Conservation (phyloP, 2,888 invertebrate species). For the Caenorhabditis sinica region DNA sequence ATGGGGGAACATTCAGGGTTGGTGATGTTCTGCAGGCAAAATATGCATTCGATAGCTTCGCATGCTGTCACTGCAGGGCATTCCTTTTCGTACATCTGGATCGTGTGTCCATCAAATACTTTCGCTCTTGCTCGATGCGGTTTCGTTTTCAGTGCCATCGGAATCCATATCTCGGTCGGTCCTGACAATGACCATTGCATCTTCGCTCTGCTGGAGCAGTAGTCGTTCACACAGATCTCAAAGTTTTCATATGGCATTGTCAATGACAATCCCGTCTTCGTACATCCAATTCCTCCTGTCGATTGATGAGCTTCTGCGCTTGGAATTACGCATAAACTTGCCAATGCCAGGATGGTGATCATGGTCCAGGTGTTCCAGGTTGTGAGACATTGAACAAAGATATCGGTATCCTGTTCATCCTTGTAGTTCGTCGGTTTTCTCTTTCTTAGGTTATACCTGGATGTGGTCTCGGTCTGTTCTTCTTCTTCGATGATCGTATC, state of each 20-base stretch:
- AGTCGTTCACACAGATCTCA: conserved; percentile 13
- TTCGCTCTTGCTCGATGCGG: background rate
- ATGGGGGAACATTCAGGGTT: conserved; percentile 22
- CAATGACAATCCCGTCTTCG: background rate
- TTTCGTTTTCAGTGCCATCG: conserved; percentile 1
- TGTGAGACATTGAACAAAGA: background rate
- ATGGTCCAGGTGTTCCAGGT: background rate
- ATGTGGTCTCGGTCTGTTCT: background rate
- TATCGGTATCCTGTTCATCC: background rate
- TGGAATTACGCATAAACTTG: background rate
- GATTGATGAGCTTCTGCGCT: background rate
- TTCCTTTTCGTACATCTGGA: background rate
- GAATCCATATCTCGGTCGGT: conserved; percentile 18
- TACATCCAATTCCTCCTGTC: background rate
- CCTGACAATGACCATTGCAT: background rate
- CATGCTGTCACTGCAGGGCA: conserved; percentile 11
- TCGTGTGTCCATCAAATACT: background rate
- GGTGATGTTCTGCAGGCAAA: background rate
- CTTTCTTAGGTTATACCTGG: conserved; percentile 17
- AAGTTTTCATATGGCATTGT: background rate
- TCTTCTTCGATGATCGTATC: background rate
- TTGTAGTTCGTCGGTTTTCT: conserved; percentile 17
- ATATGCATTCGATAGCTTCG: conserved; percentile 17
- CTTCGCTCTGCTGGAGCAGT: background rate
- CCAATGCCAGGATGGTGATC: background rate